phyloP scores from a whole-genome alignment of 2,888 invertebrate species.

The Agriopis marginaria region DNA sequence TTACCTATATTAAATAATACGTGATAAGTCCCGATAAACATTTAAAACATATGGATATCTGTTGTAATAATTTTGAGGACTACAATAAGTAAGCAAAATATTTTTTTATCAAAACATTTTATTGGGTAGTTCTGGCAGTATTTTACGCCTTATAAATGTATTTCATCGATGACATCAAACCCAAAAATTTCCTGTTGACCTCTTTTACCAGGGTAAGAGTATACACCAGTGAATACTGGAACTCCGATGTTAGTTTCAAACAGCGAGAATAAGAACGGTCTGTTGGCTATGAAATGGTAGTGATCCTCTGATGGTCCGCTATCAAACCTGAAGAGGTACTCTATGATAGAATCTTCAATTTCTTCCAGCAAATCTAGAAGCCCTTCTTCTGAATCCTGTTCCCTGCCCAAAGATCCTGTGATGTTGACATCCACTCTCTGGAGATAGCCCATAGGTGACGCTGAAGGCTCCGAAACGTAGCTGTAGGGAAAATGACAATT shows the following conservation, averaged over 20 bases:
- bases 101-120: too few relatives aligned
- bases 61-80: too few relatives aligned
- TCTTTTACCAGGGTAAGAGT: neutral
- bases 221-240: neutral
- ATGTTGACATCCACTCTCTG: neutral
- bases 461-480: neutral
- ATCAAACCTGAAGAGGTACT: neutral
- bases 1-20: too few relatives aligned
- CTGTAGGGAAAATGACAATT: neutral
- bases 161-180: neutral
- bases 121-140: too few relatives aligned
- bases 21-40: too few relatives aligned
- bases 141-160: neutral
- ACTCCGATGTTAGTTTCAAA: neutral
- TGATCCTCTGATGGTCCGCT: neutral
- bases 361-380: neutral
- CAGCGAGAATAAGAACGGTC: neutral
- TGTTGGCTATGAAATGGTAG: neutral
- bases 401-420: neutral
- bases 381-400: neutral
- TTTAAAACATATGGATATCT: too few relatives aligned
- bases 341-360: neutral
- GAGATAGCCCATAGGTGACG: neutral
- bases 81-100: too few relatives aligned
- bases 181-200: neutral